A percentile compares a stretch with the other conserved stretches of the same genome.
phyloP scores from a whole-genome alignment of 2,113 vertebrate species.

The Sialia sialis region DNA sequence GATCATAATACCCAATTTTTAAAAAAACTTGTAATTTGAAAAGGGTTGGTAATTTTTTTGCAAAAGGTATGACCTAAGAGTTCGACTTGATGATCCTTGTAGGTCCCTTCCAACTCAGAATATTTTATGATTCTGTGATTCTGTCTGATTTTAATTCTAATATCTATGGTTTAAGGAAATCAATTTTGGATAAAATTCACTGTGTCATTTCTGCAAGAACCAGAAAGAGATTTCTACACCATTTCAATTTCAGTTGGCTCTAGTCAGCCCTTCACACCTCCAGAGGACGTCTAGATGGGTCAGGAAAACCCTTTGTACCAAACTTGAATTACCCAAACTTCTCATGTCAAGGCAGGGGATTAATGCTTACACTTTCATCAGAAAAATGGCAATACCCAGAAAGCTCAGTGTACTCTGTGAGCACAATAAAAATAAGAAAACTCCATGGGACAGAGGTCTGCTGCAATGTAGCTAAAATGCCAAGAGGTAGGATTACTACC shows the following conservation, averaged over 20 bases:
- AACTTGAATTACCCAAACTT: not conserved
- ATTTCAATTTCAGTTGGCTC: not conserved
- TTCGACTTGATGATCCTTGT: accelerated
- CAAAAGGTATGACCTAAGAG: not conserved
- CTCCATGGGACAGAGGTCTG: not conserved
- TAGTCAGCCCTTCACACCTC: not conserved
- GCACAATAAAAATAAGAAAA: not conserved
- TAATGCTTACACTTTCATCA: not conserved
- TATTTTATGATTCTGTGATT: not conserved
- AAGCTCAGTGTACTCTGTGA: not conserved
- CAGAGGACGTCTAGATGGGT: not conserved
- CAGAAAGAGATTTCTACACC: not conserved
- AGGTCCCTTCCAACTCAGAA: not conserved
- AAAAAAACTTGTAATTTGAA: not conserved
- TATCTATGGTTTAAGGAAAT: not conserved
- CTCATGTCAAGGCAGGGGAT: not conserved
- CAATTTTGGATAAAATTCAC: not conserved
- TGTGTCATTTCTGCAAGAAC: not conserved
- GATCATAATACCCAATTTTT: not conserved
- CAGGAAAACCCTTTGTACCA: not conserved
- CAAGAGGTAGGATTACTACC: not conserved
- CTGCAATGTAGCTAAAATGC: not conserved
- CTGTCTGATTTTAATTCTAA: not conserved
- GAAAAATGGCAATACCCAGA: not conserved
- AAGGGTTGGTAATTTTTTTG: not conserved